phyloP scores from a whole-genome alignment of 2,888 invertebrate genomes.

The Rhagium mordax region DNA sequence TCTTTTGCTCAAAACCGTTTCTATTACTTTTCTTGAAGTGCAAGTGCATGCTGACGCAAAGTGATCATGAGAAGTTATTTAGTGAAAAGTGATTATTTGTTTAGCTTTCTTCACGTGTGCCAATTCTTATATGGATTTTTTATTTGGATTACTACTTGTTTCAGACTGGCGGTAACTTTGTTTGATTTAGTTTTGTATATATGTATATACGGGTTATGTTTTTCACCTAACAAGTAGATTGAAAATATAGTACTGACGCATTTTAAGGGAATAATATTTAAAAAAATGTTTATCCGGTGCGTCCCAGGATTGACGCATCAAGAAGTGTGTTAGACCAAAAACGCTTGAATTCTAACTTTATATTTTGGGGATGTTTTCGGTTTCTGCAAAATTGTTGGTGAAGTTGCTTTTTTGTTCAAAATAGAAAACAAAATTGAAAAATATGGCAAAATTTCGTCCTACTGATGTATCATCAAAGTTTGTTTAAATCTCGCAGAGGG shows the following conservation, averaged over 20 bases:
- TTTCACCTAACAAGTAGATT: background rate
- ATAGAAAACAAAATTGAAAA: too few species aligned
- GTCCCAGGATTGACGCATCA: too few species aligned
- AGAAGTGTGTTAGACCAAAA: too few species aligned
- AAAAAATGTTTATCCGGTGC: too few species aligned
- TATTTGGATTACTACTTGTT: slow-evolving; percentile 26
- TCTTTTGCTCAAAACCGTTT: background rate
- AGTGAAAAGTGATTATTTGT: slow-evolving; percentile 29
- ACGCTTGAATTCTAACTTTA: too few species aligned
- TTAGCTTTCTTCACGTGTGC: slow-evolving; percentile 27
- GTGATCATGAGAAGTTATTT: slow-evolving; percentile 11
- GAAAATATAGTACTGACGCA: background rate
- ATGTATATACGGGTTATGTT: slow-evolving; percentile 12
- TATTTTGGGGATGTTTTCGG: too few species aligned
- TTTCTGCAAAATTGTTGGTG: too few species aligned
- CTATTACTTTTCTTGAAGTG: slow-evolving; percentile 12
- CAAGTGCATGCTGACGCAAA: slow-evolving; percentile 24
- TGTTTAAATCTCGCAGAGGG: too few species aligned
- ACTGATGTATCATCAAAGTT: too few species aligned
- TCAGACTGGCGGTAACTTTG: slow-evolving; percentile 20
- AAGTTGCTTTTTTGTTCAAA: too few species aligned
- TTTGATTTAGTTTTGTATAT: slow-evolving; percentile 18
- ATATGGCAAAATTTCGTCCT: too few species aligned
- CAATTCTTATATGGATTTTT: slow-evolving; percentile 20
- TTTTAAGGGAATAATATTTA: too few species aligned